Percentiles rank a stretch among this genome's conserved stretches.
These are phyloP conservation scores for Chaetops frenatus DNA, from an alignment of 2,113 vertebrate genomes.

Conservation along the genomic window DNA sequence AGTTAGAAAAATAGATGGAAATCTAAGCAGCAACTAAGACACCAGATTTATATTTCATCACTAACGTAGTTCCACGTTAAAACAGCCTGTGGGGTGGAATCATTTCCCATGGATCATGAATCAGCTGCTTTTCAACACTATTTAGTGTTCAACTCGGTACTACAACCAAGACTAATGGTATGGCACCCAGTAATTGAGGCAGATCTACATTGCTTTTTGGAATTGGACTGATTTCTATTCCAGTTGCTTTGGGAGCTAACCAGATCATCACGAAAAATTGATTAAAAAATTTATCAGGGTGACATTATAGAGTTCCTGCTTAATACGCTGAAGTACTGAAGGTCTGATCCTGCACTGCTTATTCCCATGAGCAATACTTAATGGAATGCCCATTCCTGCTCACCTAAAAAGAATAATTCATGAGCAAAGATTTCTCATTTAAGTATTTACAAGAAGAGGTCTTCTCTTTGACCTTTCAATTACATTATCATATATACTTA, in stretches of 20 bases:
- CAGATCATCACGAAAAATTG: conserved; percentile 38
- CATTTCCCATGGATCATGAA: conserved; percentile 50
- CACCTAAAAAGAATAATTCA: not conserved
- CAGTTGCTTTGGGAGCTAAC: conserved; percentile 33
- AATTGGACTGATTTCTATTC: conserved; percentile 30
- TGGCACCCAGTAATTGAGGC: not conserved
- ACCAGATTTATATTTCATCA: conserved; percentile 50
- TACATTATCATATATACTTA: not conserved
- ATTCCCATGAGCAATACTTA: not conserved
- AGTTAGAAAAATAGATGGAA: conserved; percentile 55
- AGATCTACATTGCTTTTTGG: conserved; percentile 29
- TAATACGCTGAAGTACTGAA: not conserved
- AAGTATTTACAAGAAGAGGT: not conserved
- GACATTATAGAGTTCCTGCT: not conserved
- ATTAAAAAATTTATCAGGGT: not conserved
- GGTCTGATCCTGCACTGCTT: not conserved
- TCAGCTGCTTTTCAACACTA: conserved; percentile 9
- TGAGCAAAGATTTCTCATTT: not conserved
- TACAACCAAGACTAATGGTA: conserved; percentile 32
- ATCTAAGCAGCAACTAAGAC: conserved; percentile 8
- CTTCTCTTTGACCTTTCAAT: conserved; percentile 12
- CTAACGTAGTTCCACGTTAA: conserved; percentile 26
- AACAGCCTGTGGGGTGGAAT: conserved; percentile 37
- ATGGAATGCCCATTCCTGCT: not conserved
- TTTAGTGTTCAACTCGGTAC: not conserved